Conservation (phyloP, 37 sponge, comb jelly and placozoan genomes). For the Aplysina aerophoba region DNA sequence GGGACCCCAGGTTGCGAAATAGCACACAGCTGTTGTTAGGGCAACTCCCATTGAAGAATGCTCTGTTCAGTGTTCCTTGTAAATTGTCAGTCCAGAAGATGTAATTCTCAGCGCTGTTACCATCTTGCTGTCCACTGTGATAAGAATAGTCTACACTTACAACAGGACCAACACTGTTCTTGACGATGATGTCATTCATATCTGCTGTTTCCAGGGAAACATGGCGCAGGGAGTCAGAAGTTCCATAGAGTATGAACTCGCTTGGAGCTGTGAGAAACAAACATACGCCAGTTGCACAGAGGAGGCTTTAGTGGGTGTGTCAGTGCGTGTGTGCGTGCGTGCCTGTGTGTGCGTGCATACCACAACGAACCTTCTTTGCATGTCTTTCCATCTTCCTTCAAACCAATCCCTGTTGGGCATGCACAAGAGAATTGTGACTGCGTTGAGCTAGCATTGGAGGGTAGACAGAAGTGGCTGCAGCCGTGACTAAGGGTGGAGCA, state of each 20-base stretch:
- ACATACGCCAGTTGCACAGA: background rate
- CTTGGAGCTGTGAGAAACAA: background rate
- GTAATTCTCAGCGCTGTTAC: background rate
- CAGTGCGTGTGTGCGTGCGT: background rate
- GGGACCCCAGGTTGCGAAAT: background rate
- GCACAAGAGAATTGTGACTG: constrained; percentile 34
- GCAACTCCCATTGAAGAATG: constrained; percentile 5
- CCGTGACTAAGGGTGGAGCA: constrained; percentile 51
- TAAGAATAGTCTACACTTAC: background rate
- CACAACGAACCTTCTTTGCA: constrained; percentile 43
- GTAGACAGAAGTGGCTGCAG: constrained; percentile 80
- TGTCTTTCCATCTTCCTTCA: constrained; percentile 37
- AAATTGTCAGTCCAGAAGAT: background rate
- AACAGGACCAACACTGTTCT: background rate
- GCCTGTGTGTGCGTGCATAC: background rate
- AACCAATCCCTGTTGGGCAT: constrained; percentile 52
- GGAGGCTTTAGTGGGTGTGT: constrained; percentile 6
- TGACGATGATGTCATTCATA: background rate
- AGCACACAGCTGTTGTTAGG: background rate
- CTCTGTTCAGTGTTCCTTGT: background rate
- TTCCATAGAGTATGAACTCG: background rate
- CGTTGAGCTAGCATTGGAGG: constrained; percentile 5
- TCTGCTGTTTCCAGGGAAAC: background rate
- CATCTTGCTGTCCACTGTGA: background rate
- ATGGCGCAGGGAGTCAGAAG: background rate